phyloP scores from a whole-genome alignment of 1,140 invertebrate genomes.

The Lamellibrachia luymesi region DNA sequence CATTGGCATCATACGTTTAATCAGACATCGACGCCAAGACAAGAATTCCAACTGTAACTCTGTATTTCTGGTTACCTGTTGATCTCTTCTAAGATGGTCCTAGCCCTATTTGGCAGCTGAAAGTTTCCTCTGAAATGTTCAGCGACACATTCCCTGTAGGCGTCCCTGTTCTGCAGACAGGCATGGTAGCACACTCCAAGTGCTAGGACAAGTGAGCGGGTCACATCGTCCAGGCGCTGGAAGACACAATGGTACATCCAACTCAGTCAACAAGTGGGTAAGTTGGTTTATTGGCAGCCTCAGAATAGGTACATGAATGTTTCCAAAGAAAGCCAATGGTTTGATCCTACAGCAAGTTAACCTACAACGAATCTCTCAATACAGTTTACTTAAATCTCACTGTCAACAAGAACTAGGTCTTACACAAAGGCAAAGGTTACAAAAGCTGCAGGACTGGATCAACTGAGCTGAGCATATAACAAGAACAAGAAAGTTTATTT shows the following conservation, averaged over 20 bases:
- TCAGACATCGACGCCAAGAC: background rate
- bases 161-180: constrained; percentile 36
- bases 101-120: constrained; percentile 27
- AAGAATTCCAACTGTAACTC: background rate
- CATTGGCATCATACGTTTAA: no score
- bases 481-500: no score
- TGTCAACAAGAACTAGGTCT: no score
- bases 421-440: no score
- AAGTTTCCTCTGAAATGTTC: constrained; percentile 31
- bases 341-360: no score
- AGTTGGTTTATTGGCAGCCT: background rate
- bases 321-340: no score
- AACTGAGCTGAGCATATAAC: no score
- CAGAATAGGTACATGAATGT: background rate
- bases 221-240: constrained; percentile 30
- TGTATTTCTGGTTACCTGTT: constrained; percentile 28
- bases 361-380: no score
- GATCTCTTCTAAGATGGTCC: constrained; percentile 34
- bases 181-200: constrained; percentile 47
- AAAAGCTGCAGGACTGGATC: no score
- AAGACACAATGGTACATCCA: background rate
- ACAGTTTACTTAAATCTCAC: no score
- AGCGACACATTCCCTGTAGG: constrained; percentile 34
- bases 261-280: background rate
- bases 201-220: constrained; percentile 38